Conservation (phyloP, 35 echinoderm and acorn worm species). For the Nesometra sesokonis region DNA sequence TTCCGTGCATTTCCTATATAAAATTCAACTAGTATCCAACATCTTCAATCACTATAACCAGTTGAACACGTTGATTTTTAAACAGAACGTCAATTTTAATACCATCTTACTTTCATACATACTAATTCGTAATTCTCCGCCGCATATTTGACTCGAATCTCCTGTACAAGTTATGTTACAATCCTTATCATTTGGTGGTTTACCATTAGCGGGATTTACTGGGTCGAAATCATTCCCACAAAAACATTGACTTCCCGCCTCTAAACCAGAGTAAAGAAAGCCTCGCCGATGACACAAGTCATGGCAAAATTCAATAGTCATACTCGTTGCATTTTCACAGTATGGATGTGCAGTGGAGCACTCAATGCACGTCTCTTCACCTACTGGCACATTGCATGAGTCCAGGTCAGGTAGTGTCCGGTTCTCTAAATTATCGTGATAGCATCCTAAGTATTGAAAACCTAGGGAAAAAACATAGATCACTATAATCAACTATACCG, state of each 20-base stretch:
- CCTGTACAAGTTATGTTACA: background rate
- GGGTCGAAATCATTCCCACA: slow-evolving; percentile 2
- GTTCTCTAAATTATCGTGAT: background rate
- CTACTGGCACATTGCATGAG: background rate
- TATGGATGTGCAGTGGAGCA: slow-evolving; percentile 1
- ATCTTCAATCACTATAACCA: no score
- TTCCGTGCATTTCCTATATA: no score
- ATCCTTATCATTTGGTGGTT: background rate
- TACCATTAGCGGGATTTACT: background rate
- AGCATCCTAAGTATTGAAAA: background rate
- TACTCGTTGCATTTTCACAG: background rate
- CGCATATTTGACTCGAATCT: background rate
- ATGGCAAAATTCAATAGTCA: slow-evolving; percentile 17
- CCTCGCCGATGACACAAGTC: slow-evolving; percentile 8
- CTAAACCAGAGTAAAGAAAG: slow-evolving; percentile 11
- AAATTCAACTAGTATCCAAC: no score
- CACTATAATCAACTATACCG: no score
- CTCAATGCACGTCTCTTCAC: background rate
- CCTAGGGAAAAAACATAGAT: no score
- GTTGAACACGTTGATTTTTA: no score
- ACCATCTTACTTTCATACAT: background rate
- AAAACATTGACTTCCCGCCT: slow-evolving; percentile 35
- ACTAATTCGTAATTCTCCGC: background rate
- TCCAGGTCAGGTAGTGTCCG: background rate
- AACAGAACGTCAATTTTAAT: no score